phyloP scores from a whole-genome alignment of 2,888 invertebrate species.

The Cephus sareptanus region DNA sequence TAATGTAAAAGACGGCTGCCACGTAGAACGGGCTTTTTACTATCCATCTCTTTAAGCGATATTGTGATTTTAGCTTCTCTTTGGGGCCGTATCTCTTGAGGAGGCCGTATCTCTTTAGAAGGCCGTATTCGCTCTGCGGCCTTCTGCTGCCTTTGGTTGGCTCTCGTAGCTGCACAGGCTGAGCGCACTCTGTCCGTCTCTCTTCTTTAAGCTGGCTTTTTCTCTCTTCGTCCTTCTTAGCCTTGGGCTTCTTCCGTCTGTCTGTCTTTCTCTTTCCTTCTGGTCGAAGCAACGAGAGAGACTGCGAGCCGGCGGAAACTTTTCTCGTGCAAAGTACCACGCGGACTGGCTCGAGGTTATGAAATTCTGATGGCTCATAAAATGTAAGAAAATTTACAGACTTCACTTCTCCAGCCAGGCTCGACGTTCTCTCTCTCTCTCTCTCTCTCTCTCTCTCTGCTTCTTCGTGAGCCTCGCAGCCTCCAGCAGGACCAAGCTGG shows the following conservation, averaged over 20 bases:
- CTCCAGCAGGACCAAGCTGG: constrained; percentile 71
- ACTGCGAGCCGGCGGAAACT: constrained; percentile 53
- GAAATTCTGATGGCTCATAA: constrained; percentile 67
- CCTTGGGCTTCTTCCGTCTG: constrained; percentile 19
- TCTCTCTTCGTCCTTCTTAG: constrained; percentile 16
- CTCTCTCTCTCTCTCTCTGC: constrained; percentile 52
- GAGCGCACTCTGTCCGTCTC: no score
- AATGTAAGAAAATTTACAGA: constrained; percentile 67
- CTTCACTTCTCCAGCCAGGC: constrained; percentile 47
- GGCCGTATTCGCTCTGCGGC: no score
- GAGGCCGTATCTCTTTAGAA: no score
- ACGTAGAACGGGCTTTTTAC: constrained; percentile 24
- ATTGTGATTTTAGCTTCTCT: constrained; percentile 37
- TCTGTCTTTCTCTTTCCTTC: constrained; percentile 18
- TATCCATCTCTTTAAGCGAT: constrained; percentile 35
- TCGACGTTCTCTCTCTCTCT: constrained; percentile 24
- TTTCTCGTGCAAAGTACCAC: constrained; percentile 66
- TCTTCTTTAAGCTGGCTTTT: not conserved
- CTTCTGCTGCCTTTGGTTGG: no score
- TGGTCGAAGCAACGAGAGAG: constrained; percentile 22
- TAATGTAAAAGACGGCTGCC: constrained; percentile 21
- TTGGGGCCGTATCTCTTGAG: no score
- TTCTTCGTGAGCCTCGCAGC: constrained; percentile 71
- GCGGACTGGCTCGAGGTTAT: constrained; percentile 67
- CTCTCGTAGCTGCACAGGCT: no score